Percentiles rank a stretch among this genome's conserved stretches.
Conservation (phyloP, 2,797 vertebrate species). For the Galaxias olidus region DNA sequence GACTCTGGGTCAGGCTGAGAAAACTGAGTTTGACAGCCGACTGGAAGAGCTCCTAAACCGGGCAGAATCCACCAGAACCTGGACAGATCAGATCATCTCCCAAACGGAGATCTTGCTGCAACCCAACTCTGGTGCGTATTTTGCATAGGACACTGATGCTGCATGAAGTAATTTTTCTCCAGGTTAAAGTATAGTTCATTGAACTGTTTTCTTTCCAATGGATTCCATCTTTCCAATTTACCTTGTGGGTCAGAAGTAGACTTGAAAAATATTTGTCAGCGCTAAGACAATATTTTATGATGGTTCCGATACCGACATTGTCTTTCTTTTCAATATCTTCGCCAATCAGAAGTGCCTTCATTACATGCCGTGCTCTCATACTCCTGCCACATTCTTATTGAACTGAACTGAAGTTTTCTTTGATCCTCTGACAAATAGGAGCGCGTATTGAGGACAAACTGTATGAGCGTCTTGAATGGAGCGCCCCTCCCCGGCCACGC, state of each 20-base stretch:
- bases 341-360: no score
- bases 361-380: no score
- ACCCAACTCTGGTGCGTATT: constrained; percentile 88
- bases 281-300: no score
- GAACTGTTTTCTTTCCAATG: background rate
- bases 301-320: no score
- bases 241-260: no score
- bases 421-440: constrained; percentile 71
- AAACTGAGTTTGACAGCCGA: constrained; percentile 87
- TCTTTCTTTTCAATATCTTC: no score
- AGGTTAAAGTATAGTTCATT: background rate
- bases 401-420: background rate
- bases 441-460: constrained; percentile 93
- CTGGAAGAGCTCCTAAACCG: constrained; percentile 88
- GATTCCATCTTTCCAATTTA: no score
- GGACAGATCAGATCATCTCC: constrained; percentile 92
- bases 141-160: background rate
- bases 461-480: constrained; percentile 93
- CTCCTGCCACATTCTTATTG: no score
- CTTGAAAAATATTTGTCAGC: no score
- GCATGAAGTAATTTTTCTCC: no score
- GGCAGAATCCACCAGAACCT: constrained; percentile 88
- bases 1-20: constrained; percentile 90
- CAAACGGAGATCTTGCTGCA: constrained; percentile 93
- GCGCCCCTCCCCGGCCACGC: constrained; percentile 82